phyloP scores from a whole-genome alignment of 2,888 invertebrate genomes.

The Cheilosia variabilis region DNA sequence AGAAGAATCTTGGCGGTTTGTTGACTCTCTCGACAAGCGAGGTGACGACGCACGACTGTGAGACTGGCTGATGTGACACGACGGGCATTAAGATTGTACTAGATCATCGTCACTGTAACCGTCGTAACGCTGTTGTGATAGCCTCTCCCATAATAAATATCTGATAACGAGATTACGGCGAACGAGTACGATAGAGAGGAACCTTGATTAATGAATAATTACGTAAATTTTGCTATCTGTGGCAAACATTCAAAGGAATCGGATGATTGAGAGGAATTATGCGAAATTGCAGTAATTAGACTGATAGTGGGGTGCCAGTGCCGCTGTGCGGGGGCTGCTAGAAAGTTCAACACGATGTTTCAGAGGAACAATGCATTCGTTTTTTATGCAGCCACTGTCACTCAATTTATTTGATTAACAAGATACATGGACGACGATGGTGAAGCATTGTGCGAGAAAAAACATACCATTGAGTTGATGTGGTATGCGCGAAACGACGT shows the following conservation, averaged over 20 bases:
- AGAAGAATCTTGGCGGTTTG: slow-evolving; percentile 15
- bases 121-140: neutral
- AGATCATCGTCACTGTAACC: slow-evolving; percentile 5
- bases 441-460: slow-evolving; percentile 46
- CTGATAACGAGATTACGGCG: slow-evolving; percentile 43
- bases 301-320: slow-evolving; percentile 57
- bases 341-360: slow-evolving; percentile 26
- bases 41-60: neutral
- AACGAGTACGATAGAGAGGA: neutral
- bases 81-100: neutral
- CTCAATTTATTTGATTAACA: slow-evolving; percentile 73
- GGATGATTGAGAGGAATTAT: slow-evolving; percentile 67
- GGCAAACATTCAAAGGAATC: slow-evolving; percentile 20
- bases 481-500: slow-evolving; percentile 9
- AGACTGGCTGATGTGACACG: neutral
- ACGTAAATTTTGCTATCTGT: slow-evolving; percentile 40
- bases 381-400: slow-evolving; percentile 69
- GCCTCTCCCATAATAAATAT: slow-evolving; percentile 31
- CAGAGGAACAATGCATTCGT: slow-evolving; percentile 66
- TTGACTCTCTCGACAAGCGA: slow-evolving; percentile 3
- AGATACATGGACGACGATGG: slow-evolving; percentile 41
- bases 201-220: slow-evolving; percentile 55
- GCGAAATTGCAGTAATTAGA: slow-evolving; percentile 67
- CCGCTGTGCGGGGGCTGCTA: neutral
- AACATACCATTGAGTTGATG: slow-evolving; percentile 35